Conservation (phyloP, 2,888 invertebrate species). For the Mythimna albipuncta region DNA sequence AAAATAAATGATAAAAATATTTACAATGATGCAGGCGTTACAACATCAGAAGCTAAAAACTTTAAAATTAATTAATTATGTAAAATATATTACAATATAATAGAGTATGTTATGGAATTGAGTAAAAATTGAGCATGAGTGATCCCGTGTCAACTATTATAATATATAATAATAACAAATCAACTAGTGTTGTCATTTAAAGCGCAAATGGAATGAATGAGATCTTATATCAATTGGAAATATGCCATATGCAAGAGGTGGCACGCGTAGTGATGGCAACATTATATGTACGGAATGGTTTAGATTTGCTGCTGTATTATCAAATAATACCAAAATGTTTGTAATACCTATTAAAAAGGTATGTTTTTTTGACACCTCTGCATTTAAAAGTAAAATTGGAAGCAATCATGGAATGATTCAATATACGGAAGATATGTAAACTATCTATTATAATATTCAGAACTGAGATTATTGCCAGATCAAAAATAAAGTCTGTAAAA, state of each 20-base stretch:
- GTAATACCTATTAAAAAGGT: conserved; percentile 2
- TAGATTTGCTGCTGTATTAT: conserved; percentile 25
- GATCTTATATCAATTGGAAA: conserved; percentile 79
- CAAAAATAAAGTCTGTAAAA: conserved; percentile 63
- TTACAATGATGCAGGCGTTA: conserved; percentile 67
- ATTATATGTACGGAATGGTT: conserved; percentile 33
- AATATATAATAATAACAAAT: conserved; percentile 52
- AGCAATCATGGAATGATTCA: conserved; percentile 86
- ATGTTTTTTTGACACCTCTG: conserved; percentile 34
- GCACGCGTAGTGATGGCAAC: conserved; percentile 24
- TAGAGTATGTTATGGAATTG: conserved; percentile 67
- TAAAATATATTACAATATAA: conserved; percentile 70
- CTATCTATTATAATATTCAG: conserved; percentile 68
- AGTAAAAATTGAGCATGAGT: conserved; percentile 69
- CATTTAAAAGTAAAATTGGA: conserved; percentile 71
- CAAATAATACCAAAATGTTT: conserved; percentile 25
- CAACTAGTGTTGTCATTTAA: conserved; percentile 71
- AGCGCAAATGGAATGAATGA: conserved; percentile 88
- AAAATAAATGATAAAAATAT: conserved; percentile 67
- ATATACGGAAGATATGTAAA: conserved; percentile 77
- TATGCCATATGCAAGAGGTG: conserved; percentile 34
- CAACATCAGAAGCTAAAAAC: conserved; percentile 62
- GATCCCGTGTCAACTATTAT: conserved; percentile 74
- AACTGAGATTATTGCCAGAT: conserved; percentile 80
- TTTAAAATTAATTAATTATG: conserved; percentile 63